Percentiles rank a stretch among this genome's conserved stretches.
phyloP scores from a whole-genome alignment of 2,797 vertebrate species.

The Chelon auratus region DNA sequence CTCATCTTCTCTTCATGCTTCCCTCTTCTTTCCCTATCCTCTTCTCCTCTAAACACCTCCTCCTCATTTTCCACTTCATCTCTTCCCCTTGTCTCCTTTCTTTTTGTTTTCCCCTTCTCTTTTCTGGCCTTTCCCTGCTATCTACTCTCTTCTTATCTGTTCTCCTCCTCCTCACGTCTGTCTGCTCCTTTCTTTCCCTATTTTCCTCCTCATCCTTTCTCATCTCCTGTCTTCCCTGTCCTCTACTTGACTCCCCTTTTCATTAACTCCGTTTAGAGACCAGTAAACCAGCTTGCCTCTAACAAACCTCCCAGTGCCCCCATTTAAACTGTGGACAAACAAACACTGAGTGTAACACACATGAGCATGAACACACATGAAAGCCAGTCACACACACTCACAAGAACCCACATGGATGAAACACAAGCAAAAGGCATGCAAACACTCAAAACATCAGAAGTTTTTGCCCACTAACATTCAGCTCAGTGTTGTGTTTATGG shows the following conservation, averaged over 20 bases:
- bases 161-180: background rate
- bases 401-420: slow-evolving; percentile 29
- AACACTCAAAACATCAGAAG: slow-evolving; percentile 26
- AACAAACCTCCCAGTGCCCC: slow-evolving; percentile 70
- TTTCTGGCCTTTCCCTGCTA: too few relatives aligned
- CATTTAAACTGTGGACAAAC: slow-evolving; percentile 72
- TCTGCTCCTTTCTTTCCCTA: background rate
- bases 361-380: slow-evolving; percentile 20
- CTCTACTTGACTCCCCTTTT: slow-evolving; percentile 61
- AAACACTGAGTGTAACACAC: slow-evolving; percentile 52
- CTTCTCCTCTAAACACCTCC: too few relatives aligned
- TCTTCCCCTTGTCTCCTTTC: too few relatives aligned
- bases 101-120: too few relatives aligned
- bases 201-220: background rate
- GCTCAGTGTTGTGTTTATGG: slow-evolving; percentile 57
- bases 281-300: slow-evolving; percentile 68
- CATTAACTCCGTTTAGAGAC: slow-evolving; percentile 69
- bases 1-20: too few relatives aligned
- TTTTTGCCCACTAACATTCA: slow-evolving; percentile 43
- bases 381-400: slow-evolving; percentile 9
- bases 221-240: slow-evolving; percentile 35
- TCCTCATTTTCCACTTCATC: too few relatives aligned
- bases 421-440: slow-evolving; percentile 34
- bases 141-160: background rate
- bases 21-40: too few relatives aligned